Evolutionary conservation across 1,140 invertebrate species (phyloP), one percentile per base, ranked within the genome.

Genomic region (Pissodes strobi): DNA sequence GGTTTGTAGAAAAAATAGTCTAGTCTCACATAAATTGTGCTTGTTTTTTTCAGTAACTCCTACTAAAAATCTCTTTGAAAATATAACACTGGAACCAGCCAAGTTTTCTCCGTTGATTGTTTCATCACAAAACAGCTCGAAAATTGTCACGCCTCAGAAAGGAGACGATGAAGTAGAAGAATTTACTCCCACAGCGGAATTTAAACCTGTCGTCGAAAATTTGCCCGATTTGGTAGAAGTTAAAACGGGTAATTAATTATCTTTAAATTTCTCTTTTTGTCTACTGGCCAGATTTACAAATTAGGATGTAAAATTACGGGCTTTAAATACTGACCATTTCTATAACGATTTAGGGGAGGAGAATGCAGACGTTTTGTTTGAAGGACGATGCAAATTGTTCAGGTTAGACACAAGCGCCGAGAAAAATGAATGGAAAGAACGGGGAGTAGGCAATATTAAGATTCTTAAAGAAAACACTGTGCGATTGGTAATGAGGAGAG

Each of bases 381-480:
- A 88, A 68, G 80, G 87, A 68, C 82, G 87, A 34, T 86, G 87
- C 0, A 91, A 88, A 72, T 73, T 95, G 4, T 84, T 88, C 69
- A 82, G 90, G 17, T 92, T 84, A 72, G 85, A 86, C 75, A 73
- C 72, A 59, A 66, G 34, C 30, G 69, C 70, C 2, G 71, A 81
- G 4, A 77, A 77, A 37, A 88, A 88, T 74, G 84, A 92, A 74
- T 96, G 93, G 92, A 95, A 95, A 74, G 93, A 95, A 72, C 82
- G 91, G 23, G 93, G 93, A 0, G 77, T 91, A 34, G 92, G 93
- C 10, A 86, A 88, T 64, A 87, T 93, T 15, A 90, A 91, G 72
- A 77, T 92, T 6, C 84, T 91, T 5, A 83, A 76, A 1, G 84
- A 84, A 37, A 86, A 87, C 73, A 68, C 68, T 1, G 77, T 89